Evolutionary conservation across 2,113 vertebrate species (phyloP).

Genomic region (Alligator mississippiensis): DNA sequence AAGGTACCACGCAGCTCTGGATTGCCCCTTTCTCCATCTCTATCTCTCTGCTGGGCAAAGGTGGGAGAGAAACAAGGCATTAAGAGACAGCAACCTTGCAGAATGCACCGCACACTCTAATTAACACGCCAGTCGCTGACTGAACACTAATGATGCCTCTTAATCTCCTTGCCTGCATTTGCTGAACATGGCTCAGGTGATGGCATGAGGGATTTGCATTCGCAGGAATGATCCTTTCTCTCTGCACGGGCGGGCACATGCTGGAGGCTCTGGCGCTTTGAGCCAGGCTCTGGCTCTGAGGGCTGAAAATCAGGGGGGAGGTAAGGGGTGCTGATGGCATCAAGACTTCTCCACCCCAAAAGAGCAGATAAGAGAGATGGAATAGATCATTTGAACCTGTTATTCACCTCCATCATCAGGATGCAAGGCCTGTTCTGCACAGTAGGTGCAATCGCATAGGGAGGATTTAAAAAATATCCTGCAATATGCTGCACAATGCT

Average conservation of each 20-base stretch:
- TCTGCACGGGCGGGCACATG: background rate
- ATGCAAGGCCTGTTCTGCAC: background rate
- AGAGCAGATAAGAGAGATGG: fast-evolving
- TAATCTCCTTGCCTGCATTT: background rate
- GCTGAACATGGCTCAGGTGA: background rate
- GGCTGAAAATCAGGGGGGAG: fast-evolving
- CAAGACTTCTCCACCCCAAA: background rate
- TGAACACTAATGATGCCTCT: background rate
- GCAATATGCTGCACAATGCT: background rate
- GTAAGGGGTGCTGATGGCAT: background rate
- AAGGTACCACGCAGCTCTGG: fast-evolving
- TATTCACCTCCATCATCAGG: background rate
- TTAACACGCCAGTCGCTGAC: background rate
- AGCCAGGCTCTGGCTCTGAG: background rate
- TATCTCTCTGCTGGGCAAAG: background rate
- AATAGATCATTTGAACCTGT: background rate
- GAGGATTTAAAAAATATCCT: background rate
- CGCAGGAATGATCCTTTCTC: background rate
- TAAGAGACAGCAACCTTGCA: background rate
- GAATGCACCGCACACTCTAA: background rate
- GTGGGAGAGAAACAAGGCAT: background rate
- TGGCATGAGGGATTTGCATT: background rate
- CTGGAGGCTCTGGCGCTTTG: background rate
- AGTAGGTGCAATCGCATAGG: background rate
- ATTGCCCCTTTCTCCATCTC: background rate